phyloP scores from a whole-genome alignment of 2,113 vertebrate genomes.

The Anser cygnoides region DNA sequence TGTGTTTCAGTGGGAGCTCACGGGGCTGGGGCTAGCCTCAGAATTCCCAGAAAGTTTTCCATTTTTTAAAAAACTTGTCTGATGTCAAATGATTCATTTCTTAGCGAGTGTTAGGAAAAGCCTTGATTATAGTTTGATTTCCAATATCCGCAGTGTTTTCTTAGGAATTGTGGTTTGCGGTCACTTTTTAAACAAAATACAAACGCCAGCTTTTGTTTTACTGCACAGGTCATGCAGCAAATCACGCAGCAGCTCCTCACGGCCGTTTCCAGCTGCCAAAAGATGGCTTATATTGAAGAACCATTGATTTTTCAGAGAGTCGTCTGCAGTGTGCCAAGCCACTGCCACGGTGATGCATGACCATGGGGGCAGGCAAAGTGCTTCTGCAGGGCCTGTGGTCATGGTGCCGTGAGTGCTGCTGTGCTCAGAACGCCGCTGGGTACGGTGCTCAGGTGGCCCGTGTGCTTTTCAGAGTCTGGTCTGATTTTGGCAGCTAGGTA shows the following conservation, averaged over 20 bases:
- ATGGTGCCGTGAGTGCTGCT: background rate
- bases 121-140: background rate
- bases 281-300: no score
- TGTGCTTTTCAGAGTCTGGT: background rate
- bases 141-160: background rate
- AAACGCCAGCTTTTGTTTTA: background rate
- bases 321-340: background rate
- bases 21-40: background rate
- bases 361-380: background rate
- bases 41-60: background rate
- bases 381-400: background rate
- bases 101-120: background rate
- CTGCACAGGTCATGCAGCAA: background rate
- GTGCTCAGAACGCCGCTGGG: fast-evolving
- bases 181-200: background rate
- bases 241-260: background rate
- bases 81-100: background rate
- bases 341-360: background rate
- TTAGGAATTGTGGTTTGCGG: background rate
- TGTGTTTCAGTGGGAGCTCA: background rate
- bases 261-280: background rate
- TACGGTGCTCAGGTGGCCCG: background rate
- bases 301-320: background rate
- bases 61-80: background rate
- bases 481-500: background rate